These are phyloP conservation scores for Brotula barbata DNA, from an alignment of 2,797 vertebrate species.

Conservation along the genomic window DNA sequence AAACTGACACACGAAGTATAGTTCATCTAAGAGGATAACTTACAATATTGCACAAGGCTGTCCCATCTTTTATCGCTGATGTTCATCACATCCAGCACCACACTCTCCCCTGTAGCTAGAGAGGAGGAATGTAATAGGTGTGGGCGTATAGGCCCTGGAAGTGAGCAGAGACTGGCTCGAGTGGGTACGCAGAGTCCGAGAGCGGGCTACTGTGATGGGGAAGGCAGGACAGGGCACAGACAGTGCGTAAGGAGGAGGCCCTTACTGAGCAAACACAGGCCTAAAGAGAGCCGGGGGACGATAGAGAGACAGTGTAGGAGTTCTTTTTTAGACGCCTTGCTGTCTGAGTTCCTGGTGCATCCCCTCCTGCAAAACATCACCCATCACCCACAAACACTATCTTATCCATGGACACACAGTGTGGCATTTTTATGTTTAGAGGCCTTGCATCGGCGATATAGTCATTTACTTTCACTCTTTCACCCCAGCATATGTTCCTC, in stretches of 20 bases:
- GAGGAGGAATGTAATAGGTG: slow-evolving; percentile 65
- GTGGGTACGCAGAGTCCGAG: slow-evolving; percentile 57
- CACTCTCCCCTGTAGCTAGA: slow-evolving; percentile 53
- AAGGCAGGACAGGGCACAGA: slow-evolving; percentile 40
- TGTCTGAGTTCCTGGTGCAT: slow-evolving; percentile 26
- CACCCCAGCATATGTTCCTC: slow-evolving; percentile 65
- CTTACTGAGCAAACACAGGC: slow-evolving; percentile 51
- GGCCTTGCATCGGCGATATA: too few species aligned
- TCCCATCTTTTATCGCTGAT: slow-evolving; percentile 39
- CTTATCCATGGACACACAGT: slow-evolving; percentile 7
- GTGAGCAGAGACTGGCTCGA: slow-evolving; percentile 69
- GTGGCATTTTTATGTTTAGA: slow-evolving; percentile 15
- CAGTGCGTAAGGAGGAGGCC: slow-evolving; percentile 39
- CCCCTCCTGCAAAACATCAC: slow-evolving; percentile 37
- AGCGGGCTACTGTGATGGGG: slow-evolving; percentile 38
- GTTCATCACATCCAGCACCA: slow-evolving; percentile 50
- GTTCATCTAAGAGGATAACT: slow-evolving; percentile 36
- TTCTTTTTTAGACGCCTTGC: slow-evolving; percentile 33
- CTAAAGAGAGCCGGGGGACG: slow-evolving; percentile 18
- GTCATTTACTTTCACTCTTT: too few species aligned
- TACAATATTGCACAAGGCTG: slow-evolving; percentile 19
- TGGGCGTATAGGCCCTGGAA: slow-evolving; percentile 51
- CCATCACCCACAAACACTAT: slow-evolving; percentile 19
- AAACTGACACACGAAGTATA: slow-evolving; percentile 15
- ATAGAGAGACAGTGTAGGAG: slow-evolving; percentile 3